Base-by-base conservation (phyloP, 2,888 invertebrate species). In the Ormyrus labotus region DNA sequence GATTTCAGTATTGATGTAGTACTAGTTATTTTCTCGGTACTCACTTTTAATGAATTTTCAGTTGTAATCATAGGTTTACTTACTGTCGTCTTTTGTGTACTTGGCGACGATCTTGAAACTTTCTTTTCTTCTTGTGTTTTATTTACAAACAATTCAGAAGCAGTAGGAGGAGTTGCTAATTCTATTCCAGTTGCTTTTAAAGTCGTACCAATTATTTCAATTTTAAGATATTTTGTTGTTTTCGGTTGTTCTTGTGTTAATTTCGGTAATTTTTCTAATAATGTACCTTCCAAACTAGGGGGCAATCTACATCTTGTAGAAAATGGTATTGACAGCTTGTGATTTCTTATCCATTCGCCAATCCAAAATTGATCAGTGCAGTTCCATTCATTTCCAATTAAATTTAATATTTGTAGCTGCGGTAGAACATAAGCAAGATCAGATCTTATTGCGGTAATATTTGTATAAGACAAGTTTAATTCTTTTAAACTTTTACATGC, bases 351-450 rank as follows among this genome's bases (percentile, higher is more conserved):
- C 96, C 96, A 96, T 81, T 93, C 92, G 50, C 93, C 93, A 0
- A 95, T 87, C 95, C 94, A 95, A 82, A 93, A 90, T 81, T 94
- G 92, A 50, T 93, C 88, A 67, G 92, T 93, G 89, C 96, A 96
- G 86, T 95, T 94, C 91, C 96, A 93, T 47, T 93, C 92, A 89
- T 96, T 96, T 6, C 94, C 95, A 77, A 93, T 93, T 78, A 96
- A 89, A 84, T 94, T 92, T 68, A 96, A 90, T 34, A 93, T 92
- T 84, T 93, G 93, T 70, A 96, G 89, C 87, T 95, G 94, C 0
- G 95, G 94, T 83, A 96, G 92, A 87, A 94, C 93, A 87, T 94
- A 93, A 69, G 94, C 91, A 78, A 96, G 91, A 88, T 95, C 95
- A 78, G 93, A 93, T 83, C 95, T 93, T 73, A 96, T 92, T 83